Evolutionary conservation across 1,140 invertebrate genomes (phyloP).

Genomic region (Bemisia tabaci): DNA sequence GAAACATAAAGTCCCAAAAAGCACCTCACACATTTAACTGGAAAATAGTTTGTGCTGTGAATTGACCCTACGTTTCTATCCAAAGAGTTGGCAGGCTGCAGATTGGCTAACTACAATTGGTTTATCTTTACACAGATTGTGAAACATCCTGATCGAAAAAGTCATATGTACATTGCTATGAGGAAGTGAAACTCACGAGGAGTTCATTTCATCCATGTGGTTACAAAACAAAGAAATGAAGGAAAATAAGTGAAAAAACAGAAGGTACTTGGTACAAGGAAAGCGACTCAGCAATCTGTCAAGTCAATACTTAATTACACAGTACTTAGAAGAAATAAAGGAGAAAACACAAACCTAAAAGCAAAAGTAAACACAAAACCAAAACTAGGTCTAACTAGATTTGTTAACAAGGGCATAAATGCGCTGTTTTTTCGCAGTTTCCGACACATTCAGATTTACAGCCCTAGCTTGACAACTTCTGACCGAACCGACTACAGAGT

Average conservation of each 20-base stretch:
- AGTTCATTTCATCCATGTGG: background rate
- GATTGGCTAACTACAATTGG: too few species aligned
- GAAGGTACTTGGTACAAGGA: background rate
- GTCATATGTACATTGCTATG: too few species aligned
- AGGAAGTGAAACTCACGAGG: background rate
- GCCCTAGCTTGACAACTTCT: background rate
- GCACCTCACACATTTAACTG: too few species aligned
- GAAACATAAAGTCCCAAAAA: too few species aligned
- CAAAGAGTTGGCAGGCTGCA: too few species aligned
- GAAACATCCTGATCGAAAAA: background rate
- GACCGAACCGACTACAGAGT: background rate
- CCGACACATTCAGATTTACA: background rate
- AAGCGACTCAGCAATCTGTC: background rate
- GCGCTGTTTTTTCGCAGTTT: background rate
- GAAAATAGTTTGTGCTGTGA: too few species aligned
- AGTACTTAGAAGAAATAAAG: background rate
- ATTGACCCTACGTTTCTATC: too few species aligned
- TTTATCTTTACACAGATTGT: background rate
- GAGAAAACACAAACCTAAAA: background rate
- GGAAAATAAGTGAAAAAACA: background rate
- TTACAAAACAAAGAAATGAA: background rate
- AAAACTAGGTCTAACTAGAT: background rate
- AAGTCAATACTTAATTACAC: background rate
- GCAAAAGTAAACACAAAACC: background rate
- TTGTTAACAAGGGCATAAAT: background rate